Evolutionary conservation across 2,113 vertebrate species (phyloP).

Genomic region (Oreocharis arfaki): DNA sequence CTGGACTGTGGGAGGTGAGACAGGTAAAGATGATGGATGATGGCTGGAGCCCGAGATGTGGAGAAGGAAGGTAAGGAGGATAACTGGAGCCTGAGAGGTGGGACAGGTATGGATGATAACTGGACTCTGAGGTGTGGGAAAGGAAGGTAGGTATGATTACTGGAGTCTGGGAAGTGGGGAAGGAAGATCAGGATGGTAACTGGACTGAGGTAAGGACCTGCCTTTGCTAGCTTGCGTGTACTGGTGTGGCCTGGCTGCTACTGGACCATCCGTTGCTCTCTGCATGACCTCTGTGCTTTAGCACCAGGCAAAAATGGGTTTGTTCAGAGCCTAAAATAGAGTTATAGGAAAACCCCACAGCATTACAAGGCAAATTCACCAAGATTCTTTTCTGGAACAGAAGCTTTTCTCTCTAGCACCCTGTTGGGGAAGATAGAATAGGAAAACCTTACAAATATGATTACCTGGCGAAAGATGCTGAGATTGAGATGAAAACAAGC

Average conservation of each 20-base stretch:
- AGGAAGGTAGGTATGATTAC: background rate
- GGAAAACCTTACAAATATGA: too few relatives aligned
- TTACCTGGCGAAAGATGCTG: too few relatives aligned
- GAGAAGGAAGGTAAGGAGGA: too few relatives aligned
- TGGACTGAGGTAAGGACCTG: background rate
- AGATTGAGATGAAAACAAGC: too few relatives aligned
- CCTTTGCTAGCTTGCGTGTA: accelerated
- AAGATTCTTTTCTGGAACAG: background rate
- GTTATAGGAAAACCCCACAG: background rate
- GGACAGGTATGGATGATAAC: too few relatives aligned
- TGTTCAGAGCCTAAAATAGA: background rate
- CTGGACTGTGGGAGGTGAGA: too few relatives aligned
- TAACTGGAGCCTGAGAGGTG: too few relatives aligned
- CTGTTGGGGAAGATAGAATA: too few relatives aligned
- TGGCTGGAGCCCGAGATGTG: background rate
- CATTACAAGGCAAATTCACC: background rate
- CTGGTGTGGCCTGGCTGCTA: background rate
- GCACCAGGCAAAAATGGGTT: background rate
- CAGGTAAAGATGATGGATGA: too few relatives aligned
- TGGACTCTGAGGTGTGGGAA: accelerated
- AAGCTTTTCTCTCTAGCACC: background rate
- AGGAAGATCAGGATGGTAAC: background rate
- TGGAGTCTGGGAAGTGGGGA: too few relatives aligned
- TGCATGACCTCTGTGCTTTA: background rate
- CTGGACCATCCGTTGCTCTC: background rate